Evolutionary conservation across 2,113 vertebrate genomes (phyloP).

Genomic region (Protobothrops mucrosquamatus): DNA sequence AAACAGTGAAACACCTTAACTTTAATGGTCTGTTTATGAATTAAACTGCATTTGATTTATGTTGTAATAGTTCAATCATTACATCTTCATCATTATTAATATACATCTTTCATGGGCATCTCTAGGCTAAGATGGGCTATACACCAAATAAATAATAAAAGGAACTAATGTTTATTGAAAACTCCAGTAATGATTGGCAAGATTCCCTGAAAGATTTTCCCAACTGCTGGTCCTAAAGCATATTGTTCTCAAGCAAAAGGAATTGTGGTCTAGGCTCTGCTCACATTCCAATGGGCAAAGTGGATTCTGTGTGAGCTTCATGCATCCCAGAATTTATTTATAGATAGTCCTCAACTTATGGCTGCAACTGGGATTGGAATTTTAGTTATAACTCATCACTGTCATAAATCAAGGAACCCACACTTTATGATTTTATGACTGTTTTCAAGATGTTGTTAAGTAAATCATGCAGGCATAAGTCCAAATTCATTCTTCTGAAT

Average conservation of each 20-base stretch:
- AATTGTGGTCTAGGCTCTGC: neutral
- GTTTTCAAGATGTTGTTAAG: neutral
- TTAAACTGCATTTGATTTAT: neutral
- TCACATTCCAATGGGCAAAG: neutral
- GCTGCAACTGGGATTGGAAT: neutral
- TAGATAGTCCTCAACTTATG: neutral
- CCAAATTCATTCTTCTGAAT: neutral
- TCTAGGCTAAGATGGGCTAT: neutral
- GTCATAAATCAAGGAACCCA: neutral
- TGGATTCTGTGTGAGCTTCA: neutral
- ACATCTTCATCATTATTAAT: neutral
- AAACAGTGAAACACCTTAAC: neutral
- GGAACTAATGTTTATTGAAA: fast-evolving
- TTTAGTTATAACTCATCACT: neutral
- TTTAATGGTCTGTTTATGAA: neutral
- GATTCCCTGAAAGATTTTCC: no score
- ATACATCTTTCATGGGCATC: neutral
- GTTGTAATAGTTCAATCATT: neutral
- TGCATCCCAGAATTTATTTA: neutral
- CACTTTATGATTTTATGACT: neutral
- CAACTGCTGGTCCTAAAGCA: neutral
- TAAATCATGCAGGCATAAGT: neutral
- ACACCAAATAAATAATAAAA: neutral
- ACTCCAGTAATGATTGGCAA: neutral
- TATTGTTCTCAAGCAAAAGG: neutral